Evolutionary conservation across 2,797 vertebrate genomes (phyloP).

Genomic region (Scyliorhinus canicula): DNA sequence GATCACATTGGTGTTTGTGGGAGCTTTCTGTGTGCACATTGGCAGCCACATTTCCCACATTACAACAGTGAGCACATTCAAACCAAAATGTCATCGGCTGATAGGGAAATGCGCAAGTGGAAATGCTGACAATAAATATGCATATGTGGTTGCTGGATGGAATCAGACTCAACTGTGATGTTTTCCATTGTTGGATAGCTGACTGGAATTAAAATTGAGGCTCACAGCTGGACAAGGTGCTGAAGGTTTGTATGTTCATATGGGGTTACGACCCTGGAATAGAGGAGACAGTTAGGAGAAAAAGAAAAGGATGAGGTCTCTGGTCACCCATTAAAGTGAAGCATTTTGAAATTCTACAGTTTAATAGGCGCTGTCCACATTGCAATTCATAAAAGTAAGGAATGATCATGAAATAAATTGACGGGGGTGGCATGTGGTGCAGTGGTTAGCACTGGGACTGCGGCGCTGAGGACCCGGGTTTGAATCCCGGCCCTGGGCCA

Average conservation of each 20-base stretch:
- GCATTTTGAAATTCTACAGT: not conserved
- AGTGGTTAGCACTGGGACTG: too few relatives aligned
- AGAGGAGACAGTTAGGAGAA: not conserved
- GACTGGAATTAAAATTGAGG: not conserved
- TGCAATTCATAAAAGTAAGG: not conserved
- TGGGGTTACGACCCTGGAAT: too few relatives aligned
- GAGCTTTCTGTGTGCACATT: not conserved
- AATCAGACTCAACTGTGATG: not conserved
- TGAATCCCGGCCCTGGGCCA: too few relatives aligned
- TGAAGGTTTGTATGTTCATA: not conserved
- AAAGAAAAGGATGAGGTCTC: too few relatives aligned
- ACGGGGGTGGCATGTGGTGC: too few relatives aligned
- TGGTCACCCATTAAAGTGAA: not conserved
- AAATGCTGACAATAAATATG: not conserved
- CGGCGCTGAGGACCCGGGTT: too few relatives aligned
- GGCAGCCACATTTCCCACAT: not conserved
- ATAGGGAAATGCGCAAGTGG: not conserved
- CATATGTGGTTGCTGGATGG: not conserved
- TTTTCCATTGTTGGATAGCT: not conserved
- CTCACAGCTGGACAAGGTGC: not conserved
- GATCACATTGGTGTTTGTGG: not conserved
- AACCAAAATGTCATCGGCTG: not conserved
- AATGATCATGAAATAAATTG: not conserved
- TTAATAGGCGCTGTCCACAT: not conserved
- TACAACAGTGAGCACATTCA: too few relatives aligned